A percentile compares a stretch with the other conserved stretches of the same genome.
phyloP scores from a whole-genome alignment of 2,888 invertebrate species.

The Sthenelais limicola region DNA sequence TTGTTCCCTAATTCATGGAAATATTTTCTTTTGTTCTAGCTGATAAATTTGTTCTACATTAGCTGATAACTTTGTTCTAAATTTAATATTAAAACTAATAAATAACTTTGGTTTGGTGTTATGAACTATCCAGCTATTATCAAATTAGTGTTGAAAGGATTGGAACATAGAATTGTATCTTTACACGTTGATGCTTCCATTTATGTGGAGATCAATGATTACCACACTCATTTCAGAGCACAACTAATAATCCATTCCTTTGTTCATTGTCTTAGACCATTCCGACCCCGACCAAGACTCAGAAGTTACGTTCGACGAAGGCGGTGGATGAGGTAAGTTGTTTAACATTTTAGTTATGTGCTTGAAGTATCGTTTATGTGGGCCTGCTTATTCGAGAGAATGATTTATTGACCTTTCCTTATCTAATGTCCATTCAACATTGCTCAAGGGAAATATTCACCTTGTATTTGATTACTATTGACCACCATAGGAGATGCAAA shows the following conservation, averaged over 20 bases:
- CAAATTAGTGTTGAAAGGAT: background rate
- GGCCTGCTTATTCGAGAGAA: background rate
- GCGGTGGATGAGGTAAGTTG: constrained; percentile 77
- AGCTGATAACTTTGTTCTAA: too few relatives aligned
- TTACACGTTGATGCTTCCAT: background rate
- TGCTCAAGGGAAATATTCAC: background rate
- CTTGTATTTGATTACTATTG: background rate
- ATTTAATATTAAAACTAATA: too few relatives aligned
- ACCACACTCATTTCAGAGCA: too few relatives aligned
- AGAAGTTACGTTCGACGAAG: constrained; percentile 90
- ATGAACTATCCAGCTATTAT: background rate
- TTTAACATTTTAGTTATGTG: background rate
- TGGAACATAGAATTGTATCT: background rate
- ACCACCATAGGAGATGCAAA: constrained; percentile 79
- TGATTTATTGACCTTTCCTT: too few relatives aligned
- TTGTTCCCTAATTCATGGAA: too few relatives aligned
- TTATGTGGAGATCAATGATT: too few relatives aligned
- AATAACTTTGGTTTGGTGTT: too few relatives aligned
- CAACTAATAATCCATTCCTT: background rate
- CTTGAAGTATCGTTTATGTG: background rate
- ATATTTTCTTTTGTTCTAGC: too few relatives aligned
- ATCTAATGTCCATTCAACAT: too few relatives aligned
- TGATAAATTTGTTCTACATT: too few relatives aligned
- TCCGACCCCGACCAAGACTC: constrained; percentile 87
- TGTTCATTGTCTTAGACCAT: constrained; percentile 76